A percentile compares a stretch with the other conserved stretches of the same genome.
phyloP scores from a whole-genome alignment of 2,888 invertebrate species.

The Junonia oenone region DNA sequence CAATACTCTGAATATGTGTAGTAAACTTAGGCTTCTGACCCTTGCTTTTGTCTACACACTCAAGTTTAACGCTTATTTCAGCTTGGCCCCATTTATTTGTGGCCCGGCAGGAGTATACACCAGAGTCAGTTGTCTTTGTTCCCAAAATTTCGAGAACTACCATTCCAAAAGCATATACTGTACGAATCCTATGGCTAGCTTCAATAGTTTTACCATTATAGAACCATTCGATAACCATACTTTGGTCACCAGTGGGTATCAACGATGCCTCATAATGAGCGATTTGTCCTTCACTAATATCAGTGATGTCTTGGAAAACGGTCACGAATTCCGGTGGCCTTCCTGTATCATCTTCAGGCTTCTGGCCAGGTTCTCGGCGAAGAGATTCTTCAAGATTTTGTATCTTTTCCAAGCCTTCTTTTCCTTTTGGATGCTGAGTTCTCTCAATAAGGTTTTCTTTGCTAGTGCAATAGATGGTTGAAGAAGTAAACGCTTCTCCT shows the following conservation, averaged over 20 bases:
- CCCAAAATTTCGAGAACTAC: constrained; percentile 97
- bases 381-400: constrained; percentile 94
- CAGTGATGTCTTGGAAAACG: constrained; percentile 89
- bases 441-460: constrained; percentile 91
- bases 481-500: constrained; percentile 95
- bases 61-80: constrained; percentile 89
- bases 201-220: constrained; percentile 93
- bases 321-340: constrained; percentile 93
- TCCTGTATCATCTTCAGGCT: constrained; percentile 86
- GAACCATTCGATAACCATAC: constrained; percentile 97
- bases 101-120: constrained; percentile 92
- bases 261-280: constrained; percentile 98
- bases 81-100: constrained; percentile 94
- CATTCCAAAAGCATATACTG: constrained; percentile 98
- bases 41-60: constrained; percentile 90
- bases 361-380: constrained; percentile 83
- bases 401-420: constrained; percentile 93
- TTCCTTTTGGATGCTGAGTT: constrained; percentile 97
- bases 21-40: constrained; percentile 94
- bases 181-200: constrained; percentile 93
- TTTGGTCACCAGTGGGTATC: constrained; percentile 95
- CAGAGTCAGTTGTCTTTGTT: constrained; percentile 94
- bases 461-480: constrained; percentile 90
- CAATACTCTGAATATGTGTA: constrained; percentile 90
- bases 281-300: constrained; percentile 95